Percentiles rank a stretch among this genome's conserved stretches.
phyloP scores from a whole-genome alignment of 2,797 vertebrate species.

The Poeciliopsis turneri region DNA sequence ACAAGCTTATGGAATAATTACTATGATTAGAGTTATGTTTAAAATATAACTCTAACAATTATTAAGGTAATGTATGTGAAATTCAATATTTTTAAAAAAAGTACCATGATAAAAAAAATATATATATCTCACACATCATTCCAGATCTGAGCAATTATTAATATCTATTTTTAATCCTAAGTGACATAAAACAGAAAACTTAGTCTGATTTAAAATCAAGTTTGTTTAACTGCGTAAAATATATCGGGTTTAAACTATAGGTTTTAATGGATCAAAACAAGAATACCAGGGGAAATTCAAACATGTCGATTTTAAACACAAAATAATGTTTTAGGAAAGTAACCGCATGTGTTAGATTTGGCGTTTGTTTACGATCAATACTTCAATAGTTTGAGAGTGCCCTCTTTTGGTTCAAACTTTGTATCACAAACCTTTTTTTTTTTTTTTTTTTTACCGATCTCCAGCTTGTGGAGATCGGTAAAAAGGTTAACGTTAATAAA shows the following conservation, averaged over 20 bases:
- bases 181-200: background rate
- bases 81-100: background rate
- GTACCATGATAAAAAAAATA: background rate
- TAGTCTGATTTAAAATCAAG: background rate
- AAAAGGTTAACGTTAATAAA: background rate
- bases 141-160: background rate
- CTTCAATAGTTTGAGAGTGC: background rate
- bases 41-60: background rate
- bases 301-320: background rate
- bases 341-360: background rate
- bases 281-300: background rate
- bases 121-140: background rate
- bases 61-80: background rate
- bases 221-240: background rate
- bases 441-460: background rate
- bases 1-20: background rate
- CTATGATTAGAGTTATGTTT: background rate
- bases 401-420: constrained; percentile 35
- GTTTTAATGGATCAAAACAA: background rate
- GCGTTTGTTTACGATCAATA: background rate
- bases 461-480: background rate
- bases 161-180: background rate
- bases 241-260: background rate
- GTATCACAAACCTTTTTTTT: background rate
- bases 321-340: background rate